phyloP scores from a whole-genome alignment of 2,888 invertebrate genomes.

The Rhabditoides inermis region DNA sequence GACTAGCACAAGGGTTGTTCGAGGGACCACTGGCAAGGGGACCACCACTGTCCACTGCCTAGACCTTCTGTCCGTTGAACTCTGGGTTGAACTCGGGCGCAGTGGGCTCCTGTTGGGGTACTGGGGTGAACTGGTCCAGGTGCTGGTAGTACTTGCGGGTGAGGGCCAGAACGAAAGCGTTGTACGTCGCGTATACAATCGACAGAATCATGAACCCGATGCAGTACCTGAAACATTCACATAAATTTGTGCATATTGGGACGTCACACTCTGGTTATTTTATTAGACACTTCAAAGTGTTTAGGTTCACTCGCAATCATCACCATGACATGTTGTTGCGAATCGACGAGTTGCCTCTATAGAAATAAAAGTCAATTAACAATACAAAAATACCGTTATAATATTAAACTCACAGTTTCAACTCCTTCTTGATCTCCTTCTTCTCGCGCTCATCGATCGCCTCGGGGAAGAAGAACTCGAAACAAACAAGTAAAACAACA shows the following conservation, averaged over 20 bases:
- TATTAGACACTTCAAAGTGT: too few relatives aligned
- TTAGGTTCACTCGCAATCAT: too few relatives aligned
- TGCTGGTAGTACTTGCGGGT: conserved; percentile 26
- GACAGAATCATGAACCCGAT: conserved; percentile 1
- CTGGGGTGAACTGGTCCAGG: conserved; percentile 19
- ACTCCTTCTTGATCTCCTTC: conserved; percentile 17
- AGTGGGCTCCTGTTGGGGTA: conserved; percentile 2
- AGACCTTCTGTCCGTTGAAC: too few relatives aligned
- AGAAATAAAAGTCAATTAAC: not conserved
- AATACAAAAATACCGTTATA: not conserved
- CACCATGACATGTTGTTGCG: too few relatives aligned
- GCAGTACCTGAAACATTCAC: too few relatives aligned
- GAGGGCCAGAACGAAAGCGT: conserved; percentile 20
- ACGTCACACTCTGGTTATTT: too few relatives aligned
- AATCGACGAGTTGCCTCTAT: too few relatives aligned
- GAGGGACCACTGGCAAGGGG: too few relatives aligned
- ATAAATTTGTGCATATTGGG: too few relatives aligned
- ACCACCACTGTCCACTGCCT: too few relatives aligned
- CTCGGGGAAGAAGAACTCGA: conserved; percentile 22
- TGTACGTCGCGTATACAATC: conserved; percentile 10
- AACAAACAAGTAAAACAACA: conserved; percentile 7
- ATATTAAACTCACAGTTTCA: conserved; percentile 11
- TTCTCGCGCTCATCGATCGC: conserved; percentile 15
- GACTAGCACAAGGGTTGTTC: too few relatives aligned
- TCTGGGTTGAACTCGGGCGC: conserved; percentile 10